Evolutionary conservation across 2,888 invertebrate species (phyloP).

Genomic region (Itoplectis maculator): DNA sequence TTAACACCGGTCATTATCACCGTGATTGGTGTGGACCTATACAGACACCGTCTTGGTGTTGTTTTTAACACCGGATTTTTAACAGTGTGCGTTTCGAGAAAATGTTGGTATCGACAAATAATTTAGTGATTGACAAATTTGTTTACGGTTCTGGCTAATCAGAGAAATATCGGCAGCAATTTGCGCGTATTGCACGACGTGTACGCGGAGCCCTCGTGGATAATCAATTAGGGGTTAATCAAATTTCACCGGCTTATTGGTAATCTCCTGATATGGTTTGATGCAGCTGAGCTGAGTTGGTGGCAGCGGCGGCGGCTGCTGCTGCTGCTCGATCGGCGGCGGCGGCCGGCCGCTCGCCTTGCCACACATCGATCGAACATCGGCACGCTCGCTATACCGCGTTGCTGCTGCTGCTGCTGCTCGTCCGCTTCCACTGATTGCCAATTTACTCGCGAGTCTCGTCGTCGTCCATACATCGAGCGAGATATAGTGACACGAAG

Average conservation of each 20-base stretch:
- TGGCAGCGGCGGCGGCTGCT: conserved; percentile 36
- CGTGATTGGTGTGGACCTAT: too few species aligned
- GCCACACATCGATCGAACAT: conserved; percentile 35
- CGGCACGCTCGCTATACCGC: conserved; percentile 28
- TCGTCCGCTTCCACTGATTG: conserved; percentile 59
- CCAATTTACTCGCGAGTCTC: conserved; percentile 61
- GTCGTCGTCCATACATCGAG: conserved; percentile 26
- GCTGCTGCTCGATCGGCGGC: too few species aligned
- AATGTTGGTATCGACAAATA: too few species aligned
- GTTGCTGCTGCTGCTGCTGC: background rate
- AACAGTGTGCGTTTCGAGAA: too few species aligned
- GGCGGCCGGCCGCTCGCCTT: too few species aligned
- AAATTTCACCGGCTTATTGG: conserved; percentile 58
- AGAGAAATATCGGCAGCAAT: background rate
- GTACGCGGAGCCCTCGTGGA: background rate
- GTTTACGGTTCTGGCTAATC: background rate
- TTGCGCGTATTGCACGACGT: conserved; percentile 11
- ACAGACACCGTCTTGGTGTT: too few species aligned
- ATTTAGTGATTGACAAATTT: conserved; percentile 5
- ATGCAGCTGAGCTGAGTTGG: conserved; percentile 15
- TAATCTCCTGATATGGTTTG: conserved; percentile 51
- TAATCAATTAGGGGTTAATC: conserved; percentile 54
- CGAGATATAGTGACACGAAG: conserved; percentile 8
- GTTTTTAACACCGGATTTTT: too few species aligned
- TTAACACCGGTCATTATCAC: too few species aligned